Conservation (phyloP, 2,888 invertebrate species). For the Eudasyphora cyanicolor region DNA sequence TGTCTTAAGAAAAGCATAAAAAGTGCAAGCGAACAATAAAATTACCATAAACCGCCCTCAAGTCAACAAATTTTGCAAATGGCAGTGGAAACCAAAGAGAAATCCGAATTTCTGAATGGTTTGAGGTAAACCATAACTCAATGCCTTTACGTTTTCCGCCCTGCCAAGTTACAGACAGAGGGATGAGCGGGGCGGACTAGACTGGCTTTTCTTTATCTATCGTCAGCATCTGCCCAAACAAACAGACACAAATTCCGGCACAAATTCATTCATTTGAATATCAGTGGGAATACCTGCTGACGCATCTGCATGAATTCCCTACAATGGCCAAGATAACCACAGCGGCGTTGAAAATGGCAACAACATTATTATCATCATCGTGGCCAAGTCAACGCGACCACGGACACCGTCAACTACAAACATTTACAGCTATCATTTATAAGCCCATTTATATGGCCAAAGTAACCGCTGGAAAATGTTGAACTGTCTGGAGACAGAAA, state of each 20-base stretch:
- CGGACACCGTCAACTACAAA: not conserved
- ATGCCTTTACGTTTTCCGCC: not conserved
- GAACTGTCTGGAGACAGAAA: not conserved
- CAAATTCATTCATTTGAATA: no score
- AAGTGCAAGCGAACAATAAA: not conserved
- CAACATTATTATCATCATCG: not conserved
- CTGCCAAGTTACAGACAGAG: not conserved
- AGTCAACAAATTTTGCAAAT: not conserved
- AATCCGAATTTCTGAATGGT: not conserved
- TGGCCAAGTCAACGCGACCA: not conserved
- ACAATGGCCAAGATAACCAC: not conserved
- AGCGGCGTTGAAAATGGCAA: not conserved
- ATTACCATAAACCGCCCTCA: conserved; percentile 2
- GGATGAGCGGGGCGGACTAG: not conserved
- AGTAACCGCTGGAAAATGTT: not conserved
- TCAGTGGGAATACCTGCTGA: no score
- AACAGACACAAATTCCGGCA: not conserved
- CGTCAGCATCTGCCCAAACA: not conserved
- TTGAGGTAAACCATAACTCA: not conserved
- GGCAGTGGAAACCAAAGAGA: not conserved
- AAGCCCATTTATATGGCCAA: not conserved
- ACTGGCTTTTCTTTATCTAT: not conserved
- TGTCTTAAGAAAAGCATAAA: not conserved
- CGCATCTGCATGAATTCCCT: no score
- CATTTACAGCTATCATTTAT: not conserved